Evolutionary conservation across 1,140 invertebrate species (phyloP), one percentile per base, ranked within the genome.

Genomic region (Brachionus angularis): DNA sequence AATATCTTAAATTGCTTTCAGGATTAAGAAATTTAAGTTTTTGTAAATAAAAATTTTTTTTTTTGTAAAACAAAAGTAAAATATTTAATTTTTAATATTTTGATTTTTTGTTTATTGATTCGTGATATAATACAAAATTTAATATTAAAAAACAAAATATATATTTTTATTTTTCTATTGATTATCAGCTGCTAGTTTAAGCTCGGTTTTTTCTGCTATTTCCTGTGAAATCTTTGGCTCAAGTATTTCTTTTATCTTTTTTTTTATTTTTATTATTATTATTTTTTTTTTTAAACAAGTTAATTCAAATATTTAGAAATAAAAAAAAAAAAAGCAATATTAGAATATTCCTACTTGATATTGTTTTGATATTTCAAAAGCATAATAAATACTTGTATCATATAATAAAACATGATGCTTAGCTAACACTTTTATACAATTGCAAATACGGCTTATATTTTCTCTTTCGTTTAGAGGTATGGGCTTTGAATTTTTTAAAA

Each of bases 311-410:
- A n/a, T n/a, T n/a, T n/a, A n/a, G n/a, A n/a, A n/a, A n/a, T n/a
- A n/a, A n/a, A 10, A 16, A 42, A 10, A 42, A 42, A 42, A 10
- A 42, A 42, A 10, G 39, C 10, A 10, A 10, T 10, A 16, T 42
- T 10, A 42, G 10, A 42, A 42, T 10, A 16, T 10, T 10, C 39
- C 10, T 10, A 71, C 50, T 44, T 85, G 78, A 79, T 92, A 94
- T 78, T 90, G 90, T 1, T 86, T 77, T 16, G 92, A 94, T 75
- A 90, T 89, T 76, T 97, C 92, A 80, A 88, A 96, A 1, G 92
- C 91, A 78, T 90, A 91, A 52, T 89, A 85, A 21, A 97, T 90
- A 76, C 89, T 93, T 1, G 91, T 95, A 76, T 96, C 93, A 77
- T 88, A 94, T 3, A 98, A 79, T 81, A 91, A 87, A 78, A 97